phyloP scores from a whole-genome alignment of 1,140 invertebrate species.

The Geopemphigus sp. region DNA sequence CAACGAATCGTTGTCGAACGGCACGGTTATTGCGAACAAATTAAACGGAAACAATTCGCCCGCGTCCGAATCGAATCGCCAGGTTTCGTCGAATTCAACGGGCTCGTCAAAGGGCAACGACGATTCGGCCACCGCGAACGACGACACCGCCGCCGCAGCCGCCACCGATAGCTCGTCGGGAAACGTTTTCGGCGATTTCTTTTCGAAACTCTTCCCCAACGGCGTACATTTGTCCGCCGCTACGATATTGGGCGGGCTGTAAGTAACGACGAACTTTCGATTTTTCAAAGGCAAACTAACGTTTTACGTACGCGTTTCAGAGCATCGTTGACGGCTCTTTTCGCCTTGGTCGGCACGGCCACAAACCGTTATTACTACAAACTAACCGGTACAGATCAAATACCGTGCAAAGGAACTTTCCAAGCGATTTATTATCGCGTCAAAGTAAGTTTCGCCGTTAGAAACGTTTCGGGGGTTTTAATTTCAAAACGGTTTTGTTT shows the following conservation, averaged over 20 bases:
- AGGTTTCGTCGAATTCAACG: too few species aligned
- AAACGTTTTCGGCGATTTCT: not conserved
- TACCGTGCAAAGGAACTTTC: slow-evolving; percentile 1
- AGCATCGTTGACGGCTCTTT: not conserved
- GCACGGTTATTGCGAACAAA: too few species aligned
- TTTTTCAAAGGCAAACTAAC: too few species aligned
- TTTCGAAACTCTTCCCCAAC: not conserved
- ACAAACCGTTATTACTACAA: slow-evolving; percentile 28
- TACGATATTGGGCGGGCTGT: not conserved
- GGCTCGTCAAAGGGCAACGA: too few species aligned
- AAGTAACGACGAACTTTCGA: not conserved
- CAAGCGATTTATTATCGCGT: not conserved
- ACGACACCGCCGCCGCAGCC: too few species aligned
- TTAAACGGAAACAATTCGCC: too few species aligned
- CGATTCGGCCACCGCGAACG: too few species aligned
- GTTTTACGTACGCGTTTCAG: not conserved
- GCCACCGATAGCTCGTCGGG: not conserved
- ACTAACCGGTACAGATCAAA: slow-evolving; percentile 4
- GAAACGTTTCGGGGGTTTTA: not conserved
- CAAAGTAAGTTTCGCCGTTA: not conserved
- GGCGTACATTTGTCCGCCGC: not conserved
- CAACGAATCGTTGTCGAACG: not conserved
- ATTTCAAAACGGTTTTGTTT: too few species aligned
- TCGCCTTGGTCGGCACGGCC: not conserved
- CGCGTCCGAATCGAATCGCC: too few species aligned